A percentile compares a stretch with the other conserved stretches of the same genome.
These are phyloP conservation scores for Eupsilia transversa DNA, from an alignment of 2,888 invertebrate species.

Conservation along the genomic window DNA sequence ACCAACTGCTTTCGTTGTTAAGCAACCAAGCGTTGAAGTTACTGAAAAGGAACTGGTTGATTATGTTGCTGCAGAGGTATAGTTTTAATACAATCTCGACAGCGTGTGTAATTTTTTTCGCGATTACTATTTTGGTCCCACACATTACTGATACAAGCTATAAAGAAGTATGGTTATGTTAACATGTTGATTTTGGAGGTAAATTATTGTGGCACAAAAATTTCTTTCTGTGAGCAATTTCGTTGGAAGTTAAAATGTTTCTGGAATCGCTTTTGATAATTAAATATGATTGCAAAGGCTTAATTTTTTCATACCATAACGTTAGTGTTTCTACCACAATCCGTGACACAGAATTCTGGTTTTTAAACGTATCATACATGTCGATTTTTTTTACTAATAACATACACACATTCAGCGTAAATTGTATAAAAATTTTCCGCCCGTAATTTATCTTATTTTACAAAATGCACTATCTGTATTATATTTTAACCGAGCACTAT, in stretches of 20 bases:
- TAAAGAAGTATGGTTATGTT: not conserved
- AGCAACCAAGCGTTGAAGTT: constrained; percentile 87
- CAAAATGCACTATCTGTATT: too few relatives aligned
- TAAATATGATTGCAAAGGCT: too few relatives aligned
- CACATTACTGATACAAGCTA: too few relatives aligned
- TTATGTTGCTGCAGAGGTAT: constrained; percentile 85
- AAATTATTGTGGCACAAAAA: not conserved
- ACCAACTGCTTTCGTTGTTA: constrained; percentile 94
- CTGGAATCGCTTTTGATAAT: too few relatives aligned
- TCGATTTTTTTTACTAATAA: not conserved
- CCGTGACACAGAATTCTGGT: too few relatives aligned
- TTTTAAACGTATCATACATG: too few relatives aligned
- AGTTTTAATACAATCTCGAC: not conserved
- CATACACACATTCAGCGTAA: not conserved
- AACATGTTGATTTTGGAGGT: not conserved
- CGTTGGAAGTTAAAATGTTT: not conserved
- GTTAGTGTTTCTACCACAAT: not conserved
- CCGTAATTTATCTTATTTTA: not conserved
- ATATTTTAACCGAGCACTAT: not conserved
- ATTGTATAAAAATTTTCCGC: not conserved
- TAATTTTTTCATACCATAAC: constrained; percentile 8
- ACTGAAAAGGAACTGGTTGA: constrained; percentile 90
- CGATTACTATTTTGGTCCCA: too few relatives aligned
- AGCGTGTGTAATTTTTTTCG: too few relatives aligned
- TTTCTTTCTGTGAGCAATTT: not conserved